phyloP scores from a whole-genome alignment of 2,797 vertebrate species.

The Anguilla pacifica region DNA sequence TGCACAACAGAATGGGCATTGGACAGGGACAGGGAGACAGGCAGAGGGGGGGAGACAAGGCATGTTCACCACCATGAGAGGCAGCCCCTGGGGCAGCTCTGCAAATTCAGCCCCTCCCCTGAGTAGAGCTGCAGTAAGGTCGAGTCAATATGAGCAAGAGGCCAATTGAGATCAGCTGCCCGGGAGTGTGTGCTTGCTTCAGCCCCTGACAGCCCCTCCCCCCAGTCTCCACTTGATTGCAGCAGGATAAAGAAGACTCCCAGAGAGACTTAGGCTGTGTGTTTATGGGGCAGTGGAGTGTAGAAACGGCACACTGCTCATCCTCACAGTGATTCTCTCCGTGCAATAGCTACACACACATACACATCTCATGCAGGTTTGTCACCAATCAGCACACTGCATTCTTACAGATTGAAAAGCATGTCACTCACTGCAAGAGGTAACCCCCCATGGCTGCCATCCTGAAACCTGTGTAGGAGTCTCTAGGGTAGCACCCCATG shows the following conservation, averaged over 20 bases:
- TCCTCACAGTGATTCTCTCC: not conserved
- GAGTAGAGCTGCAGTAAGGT: not conserved
- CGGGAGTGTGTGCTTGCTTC: not conserved
- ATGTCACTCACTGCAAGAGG: not conserved
- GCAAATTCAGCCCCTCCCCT: not conserved
- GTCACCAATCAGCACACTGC: not conserved
- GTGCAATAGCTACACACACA: not conserved
- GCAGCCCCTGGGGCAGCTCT: conserved; percentile 7
- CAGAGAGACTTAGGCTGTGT: not conserved
- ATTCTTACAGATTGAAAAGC: not conserved
- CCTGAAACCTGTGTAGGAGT: not conserved
- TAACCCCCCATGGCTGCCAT: not conserved
- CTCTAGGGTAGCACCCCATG: not conserved
- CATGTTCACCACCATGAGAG: not conserved
- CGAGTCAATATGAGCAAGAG: conserved; percentile 7
- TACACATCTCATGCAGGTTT: not conserved
- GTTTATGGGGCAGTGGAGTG: not conserved
- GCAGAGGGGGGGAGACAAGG: not conserved
- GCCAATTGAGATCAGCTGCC: conserved; percentile 11
- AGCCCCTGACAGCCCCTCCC: not conserved
- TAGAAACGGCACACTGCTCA: not conserved
- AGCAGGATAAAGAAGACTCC: not conserved
- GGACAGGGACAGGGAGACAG: not conserved
- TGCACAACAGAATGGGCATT: not conserved
- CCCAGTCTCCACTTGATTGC: not conserved